Evolutionary conservation across 1,140 invertebrate species (phyloP), one percentile per base, ranked within the genome.

Genomic region (Magallana ariakensis): DNA sequence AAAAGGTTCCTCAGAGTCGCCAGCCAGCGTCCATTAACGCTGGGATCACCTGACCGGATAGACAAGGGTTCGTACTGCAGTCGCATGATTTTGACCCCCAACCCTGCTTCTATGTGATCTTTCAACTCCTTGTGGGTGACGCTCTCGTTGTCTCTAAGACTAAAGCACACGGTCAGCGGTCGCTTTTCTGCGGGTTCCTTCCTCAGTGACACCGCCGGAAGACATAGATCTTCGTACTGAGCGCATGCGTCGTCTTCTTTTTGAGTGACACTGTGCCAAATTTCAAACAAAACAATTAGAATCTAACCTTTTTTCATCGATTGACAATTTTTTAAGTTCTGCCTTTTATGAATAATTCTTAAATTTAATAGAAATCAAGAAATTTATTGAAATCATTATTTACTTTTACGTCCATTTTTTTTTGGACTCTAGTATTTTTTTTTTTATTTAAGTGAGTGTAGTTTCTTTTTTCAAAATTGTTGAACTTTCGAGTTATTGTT

Each of bases 131-230:
- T 22, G 33, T 88, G 87, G 6, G 80, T 60, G 16, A 83, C 46
- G n/a, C 70, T 84, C n/a, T 88, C 87, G n/a, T 88, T 88, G 33
- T 88, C 81, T n/a, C 80, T 85, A n/a, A 88, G 57, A 84, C 80
- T 88, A 53, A 88, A 88, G 54, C 87, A 88, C 26, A 85, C 80
- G 8, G 62, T 62, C 13, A 86, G 66, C 16, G 87, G 85, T 3
- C 33, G 19, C 22, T 70, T 70, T 26, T 11, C 10, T 22, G 66
- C 66, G 26, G 55, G 57, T 6, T 62, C 56, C 57, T 88, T 88
- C 22, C 82, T 56, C 53, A 66, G 46, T 22, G 86, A 85, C n/a
- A 75, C 46, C 10, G 87, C 62, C 46, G 85, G 87, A 46, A 84
- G 85, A 56, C 82, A 84, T 16, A 82, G 66, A 4, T 85, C 66